phyloP scores from a whole-genome alignment of 2,888 invertebrate genomes.

The Tolmerus cingulatus region DNA sequence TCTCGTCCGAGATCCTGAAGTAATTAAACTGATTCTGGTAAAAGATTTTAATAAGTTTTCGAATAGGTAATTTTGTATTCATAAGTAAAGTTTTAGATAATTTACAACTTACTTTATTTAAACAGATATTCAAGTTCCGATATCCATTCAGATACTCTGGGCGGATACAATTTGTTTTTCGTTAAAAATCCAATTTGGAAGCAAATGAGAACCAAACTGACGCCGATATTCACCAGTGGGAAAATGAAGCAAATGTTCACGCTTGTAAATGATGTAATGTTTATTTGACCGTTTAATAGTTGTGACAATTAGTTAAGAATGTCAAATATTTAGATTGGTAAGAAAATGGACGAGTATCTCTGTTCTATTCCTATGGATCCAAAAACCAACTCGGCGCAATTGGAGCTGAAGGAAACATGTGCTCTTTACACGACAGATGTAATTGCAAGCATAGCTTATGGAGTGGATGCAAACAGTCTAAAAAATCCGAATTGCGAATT shows the following conservation, averaged over 20 bases:
- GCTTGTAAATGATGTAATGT: slow-evolving; percentile 40
- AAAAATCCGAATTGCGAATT: slow-evolving; percentile 62
- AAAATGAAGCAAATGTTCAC: slow-evolving; percentile 57
- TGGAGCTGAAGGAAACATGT: slow-evolving; percentile 60
- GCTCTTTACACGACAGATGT: slow-evolving; percentile 63
- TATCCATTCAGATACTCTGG: slow-evolving; percentile 59
- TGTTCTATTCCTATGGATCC: background rate
- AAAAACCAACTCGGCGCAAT: slow-evolving; percentile 49
- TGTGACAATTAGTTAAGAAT: background rate
- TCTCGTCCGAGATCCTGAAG: slow-evolving; percentile 62
- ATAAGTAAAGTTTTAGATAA: background rate
- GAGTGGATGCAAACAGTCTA: slow-evolving; percentile 64
- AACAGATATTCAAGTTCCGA: slow-evolving; percentile 52
- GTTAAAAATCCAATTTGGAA: slow-evolving; percentile 64
- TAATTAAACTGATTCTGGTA: slow-evolving; percentile 63
- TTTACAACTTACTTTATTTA: background rate
- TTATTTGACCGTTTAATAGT: background rate
- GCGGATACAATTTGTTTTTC: slow-evolving; percentile 62
- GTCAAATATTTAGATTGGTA: slow-evolving; percentile 37
- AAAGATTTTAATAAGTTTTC: slow-evolving; percentile 64
- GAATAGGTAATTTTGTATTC: slow-evolving; percentile 54
- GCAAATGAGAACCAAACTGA: slow-evolving; percentile 60
- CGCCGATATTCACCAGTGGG: slow-evolving; percentile 64
- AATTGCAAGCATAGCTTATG: slow-evolving; percentile 65
- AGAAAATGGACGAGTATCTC: slow-evolving; percentile 24